phyloP scores from a whole-genome alignment of 1,140 invertebrate genomes.

The Psilanteris sp. region DNA sequence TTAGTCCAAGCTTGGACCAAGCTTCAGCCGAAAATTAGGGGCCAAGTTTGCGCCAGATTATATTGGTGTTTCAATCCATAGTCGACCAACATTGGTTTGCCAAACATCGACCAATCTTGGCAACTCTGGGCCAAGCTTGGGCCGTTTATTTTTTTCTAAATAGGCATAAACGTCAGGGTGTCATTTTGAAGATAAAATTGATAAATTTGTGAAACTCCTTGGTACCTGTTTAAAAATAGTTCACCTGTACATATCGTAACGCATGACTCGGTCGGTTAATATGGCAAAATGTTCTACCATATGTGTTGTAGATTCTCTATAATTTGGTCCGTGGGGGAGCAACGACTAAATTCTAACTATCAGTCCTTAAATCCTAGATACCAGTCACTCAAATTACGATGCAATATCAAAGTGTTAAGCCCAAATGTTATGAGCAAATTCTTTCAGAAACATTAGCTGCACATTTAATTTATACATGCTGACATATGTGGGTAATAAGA shows the following conservation, averaged over 20 bases:
- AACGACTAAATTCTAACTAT: slow-evolving; percentile 38
- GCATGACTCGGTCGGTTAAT: slow-evolving; percentile 55
- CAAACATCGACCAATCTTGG: too few species aligned
- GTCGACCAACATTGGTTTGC: too few species aligned
- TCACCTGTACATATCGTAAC: slow-evolving; percentile 59
- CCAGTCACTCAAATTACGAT: slow-evolving; percentile 31
- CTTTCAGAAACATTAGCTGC: slow-evolving; percentile 1
- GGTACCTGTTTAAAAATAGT: slow-evolving; percentile 6
- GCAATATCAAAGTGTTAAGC: slow-evolving; percentile 12
- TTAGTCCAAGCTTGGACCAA: too few species aligned
- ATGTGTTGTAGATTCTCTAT: slow-evolving; percentile 59
- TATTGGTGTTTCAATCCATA: too few species aligned
- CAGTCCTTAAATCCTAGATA: slow-evolving; percentile 56
- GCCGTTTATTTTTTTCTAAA: too few species aligned
- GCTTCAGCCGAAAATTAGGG: too few species aligned
- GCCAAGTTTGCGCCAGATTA: too few species aligned
- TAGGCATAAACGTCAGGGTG: too few species aligned
- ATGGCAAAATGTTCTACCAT: slow-evolving; percentile 34
- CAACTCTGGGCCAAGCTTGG: too few species aligned
- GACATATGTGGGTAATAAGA: slow-evolving; percentile 9
- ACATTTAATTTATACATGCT: slow-evolving; percentile 8
- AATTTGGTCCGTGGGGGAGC: slow-evolving; percentile 52
- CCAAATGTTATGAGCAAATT: slow-evolving; percentile 1
- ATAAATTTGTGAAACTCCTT: too few species aligned
- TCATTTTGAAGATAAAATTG: too few species aligned